Evolutionary conservation across 2,113 vertebrate genomes (phyloP).

Genomic region (Leuciscus idus): DNA sequence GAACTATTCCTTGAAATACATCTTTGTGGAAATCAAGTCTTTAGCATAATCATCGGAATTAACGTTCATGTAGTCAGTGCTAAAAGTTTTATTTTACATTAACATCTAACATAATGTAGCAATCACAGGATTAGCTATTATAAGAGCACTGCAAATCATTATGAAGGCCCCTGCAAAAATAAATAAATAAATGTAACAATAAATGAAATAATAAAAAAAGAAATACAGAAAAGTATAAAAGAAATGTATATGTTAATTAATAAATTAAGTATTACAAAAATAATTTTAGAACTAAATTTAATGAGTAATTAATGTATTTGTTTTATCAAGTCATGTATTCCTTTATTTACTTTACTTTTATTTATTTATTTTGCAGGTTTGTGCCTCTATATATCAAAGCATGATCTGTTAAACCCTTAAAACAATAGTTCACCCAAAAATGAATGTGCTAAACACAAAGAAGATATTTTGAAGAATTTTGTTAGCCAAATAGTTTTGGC

Average conservation of each 20-base stretch:
- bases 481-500: background rate
- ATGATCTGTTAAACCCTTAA: background rate
- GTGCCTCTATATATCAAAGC: background rate
- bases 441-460: background rate
- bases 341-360: background rate
- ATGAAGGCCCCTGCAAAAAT: background rate
- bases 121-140: background rate
- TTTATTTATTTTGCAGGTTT: background rate
- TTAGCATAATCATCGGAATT: background rate
- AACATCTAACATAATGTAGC: background rate
- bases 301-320: background rate
- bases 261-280: background rate
- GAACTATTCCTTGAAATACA: background rate
- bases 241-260: background rate
- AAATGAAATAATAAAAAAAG: background rate
- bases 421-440: background rate
- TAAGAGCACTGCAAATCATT: background rate
- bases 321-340: background rate
- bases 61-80: background rate
- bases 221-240: background rate
- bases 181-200: background rate
- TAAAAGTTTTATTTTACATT: background rate
- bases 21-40: background rate
- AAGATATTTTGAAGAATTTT: background rate
- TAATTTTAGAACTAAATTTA: background rate